Evolutionary conservation across 2,797 vertebrate species (phyloP).

Genomic region (Siniperca scherzeri): DNA sequence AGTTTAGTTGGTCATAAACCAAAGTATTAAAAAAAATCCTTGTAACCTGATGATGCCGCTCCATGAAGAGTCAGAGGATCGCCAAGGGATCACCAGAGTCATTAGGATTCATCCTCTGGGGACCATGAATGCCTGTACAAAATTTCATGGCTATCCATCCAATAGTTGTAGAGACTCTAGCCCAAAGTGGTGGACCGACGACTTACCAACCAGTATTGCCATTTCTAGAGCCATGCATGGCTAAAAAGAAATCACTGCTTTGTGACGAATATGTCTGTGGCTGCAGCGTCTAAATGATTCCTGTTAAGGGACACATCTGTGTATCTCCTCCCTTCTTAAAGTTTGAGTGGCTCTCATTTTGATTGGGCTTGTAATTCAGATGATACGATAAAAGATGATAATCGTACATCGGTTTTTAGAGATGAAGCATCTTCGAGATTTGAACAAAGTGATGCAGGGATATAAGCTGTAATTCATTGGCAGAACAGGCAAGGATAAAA

Average conservation of each 20-base stretch:
- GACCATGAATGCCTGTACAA: background rate
- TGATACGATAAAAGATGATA: background rate
- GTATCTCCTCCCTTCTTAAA: background rate
- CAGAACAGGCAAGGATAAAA: constrained; percentile 12
- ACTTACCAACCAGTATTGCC: background rate
- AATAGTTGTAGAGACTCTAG: background rate
- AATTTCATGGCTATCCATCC: background rate
- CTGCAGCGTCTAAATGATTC: background rate
- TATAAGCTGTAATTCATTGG: background rate
- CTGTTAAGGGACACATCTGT: constrained; percentile 15
- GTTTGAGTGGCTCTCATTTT: constrained; percentile 10
- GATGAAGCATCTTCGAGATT: constrained; percentile 16
- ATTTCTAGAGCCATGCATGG: background rate
- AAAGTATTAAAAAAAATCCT: background rate
- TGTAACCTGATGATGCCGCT: background rate
- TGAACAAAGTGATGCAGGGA: constrained; percentile 1
- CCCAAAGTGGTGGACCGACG: background rate
- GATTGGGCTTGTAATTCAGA: constrained; percentile 14
- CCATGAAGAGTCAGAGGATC: background rate
- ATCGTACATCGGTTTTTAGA: constrained; percentile 4
- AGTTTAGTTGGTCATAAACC: background rate
- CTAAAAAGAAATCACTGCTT: constrained; percentile 7
- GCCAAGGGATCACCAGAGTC: background rate
- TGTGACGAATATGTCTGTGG: background rate
- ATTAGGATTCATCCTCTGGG: background rate